Percentiles rank a stretch among this genome's conserved stretches.
These are phyloP conservation scores for Lordiphosa stackelbergi DNA, from an alignment of 1,140 invertebrate species.

Conservation along the genomic window DNA sequence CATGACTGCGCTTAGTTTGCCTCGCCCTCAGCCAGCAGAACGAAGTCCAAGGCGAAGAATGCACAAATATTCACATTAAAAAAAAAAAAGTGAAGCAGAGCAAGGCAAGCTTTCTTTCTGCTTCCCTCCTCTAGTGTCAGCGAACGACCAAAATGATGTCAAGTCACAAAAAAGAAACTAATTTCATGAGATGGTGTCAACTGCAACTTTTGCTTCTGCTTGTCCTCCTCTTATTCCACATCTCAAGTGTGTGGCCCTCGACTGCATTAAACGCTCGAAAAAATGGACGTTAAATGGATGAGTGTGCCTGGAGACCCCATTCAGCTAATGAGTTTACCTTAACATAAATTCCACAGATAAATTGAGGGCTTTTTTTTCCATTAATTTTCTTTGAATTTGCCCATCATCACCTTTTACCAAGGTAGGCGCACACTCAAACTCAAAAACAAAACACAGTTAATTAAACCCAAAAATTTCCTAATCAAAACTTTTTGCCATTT, in stretches of 20 bases:
- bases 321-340: slow-evolving; percentile 25
- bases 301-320: slow-evolving; percentile 16
- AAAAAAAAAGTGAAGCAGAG: slow-evolving; percentile 1
- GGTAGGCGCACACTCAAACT: not conserved
- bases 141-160: slow-evolving; percentile 43
- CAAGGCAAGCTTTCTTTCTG: not conserved
- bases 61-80: slow-evolving; percentile 55
- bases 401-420: slow-evolving; percentile 1
- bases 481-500: slow-evolving; percentile 34
- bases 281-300: slow-evolving; percentile 5
- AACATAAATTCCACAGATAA: not conserved
- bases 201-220: slow-evolving; percentile 43
- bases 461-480: slow-evolving; percentile 45
- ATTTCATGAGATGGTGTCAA: slow-evolving; percentile 58
- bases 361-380: slow-evolving; percentile 2
- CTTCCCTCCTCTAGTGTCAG: slow-evolving; percentile 25
- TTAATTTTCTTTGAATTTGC: not conserved
- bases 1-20: slow-evolving; percentile 22
- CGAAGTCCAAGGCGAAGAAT: slow-evolving; percentile 15
- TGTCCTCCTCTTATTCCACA: slow-evolving; percentile 13
- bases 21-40: slow-evolving; percentile 2
- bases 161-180: slow-evolving; percentile 51
- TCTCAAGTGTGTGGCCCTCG: slow-evolving; percentile 27
- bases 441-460: slow-evolving; percentile 40
- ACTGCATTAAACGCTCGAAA: slow-evolving; percentile 43